phyloP scores from a whole-genome alignment of 2,797 vertebrate species.

The Sylvilagus floridanus region DNA sequence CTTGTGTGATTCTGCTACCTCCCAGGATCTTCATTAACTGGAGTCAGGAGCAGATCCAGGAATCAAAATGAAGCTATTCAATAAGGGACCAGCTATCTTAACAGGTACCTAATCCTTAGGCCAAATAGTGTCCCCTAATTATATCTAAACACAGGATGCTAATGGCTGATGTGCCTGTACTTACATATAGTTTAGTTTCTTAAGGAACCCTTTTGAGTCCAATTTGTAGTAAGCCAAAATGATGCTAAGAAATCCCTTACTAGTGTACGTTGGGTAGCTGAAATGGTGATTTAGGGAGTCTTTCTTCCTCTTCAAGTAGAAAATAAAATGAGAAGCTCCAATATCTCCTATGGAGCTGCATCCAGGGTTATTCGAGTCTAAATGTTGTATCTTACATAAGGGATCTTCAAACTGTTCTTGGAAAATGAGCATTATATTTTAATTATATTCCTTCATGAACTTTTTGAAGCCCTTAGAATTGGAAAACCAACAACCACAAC shows the following conservation, averaged over 20 bases:
- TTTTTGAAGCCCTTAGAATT: no score
- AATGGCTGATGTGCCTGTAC: neutral
- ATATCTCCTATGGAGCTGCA: neutral
- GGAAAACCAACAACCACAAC: no score
- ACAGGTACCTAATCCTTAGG: no score
- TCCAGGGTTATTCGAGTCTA: neutral
- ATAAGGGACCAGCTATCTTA: no score
- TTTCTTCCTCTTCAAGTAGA: slow-evolving; percentile 51
- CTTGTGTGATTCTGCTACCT: no score
- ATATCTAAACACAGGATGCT: slow-evolving; percentile 40
- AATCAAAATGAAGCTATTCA: no score
- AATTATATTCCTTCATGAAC: no score
- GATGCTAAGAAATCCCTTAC: neutral
- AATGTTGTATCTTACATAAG: neutral
- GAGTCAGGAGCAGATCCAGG: no score
- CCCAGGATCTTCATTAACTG: no score
- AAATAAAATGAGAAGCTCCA: slow-evolving; percentile 42
- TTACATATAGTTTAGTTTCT: slow-evolving; percentile 18
- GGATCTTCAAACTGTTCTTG: no score
- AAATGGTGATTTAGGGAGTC: neutral
- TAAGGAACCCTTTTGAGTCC: neutral
- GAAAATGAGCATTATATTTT: no score
- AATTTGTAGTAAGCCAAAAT: slow-evolving; percentile 28
- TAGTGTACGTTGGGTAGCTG: neutral
- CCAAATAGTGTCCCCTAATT: neutral